Evolutionary conservation across 2,113 vertebrate species (phyloP), one percentile per base, ranked within the genome.

Genomic region (Gila orcuttii): DNA sequence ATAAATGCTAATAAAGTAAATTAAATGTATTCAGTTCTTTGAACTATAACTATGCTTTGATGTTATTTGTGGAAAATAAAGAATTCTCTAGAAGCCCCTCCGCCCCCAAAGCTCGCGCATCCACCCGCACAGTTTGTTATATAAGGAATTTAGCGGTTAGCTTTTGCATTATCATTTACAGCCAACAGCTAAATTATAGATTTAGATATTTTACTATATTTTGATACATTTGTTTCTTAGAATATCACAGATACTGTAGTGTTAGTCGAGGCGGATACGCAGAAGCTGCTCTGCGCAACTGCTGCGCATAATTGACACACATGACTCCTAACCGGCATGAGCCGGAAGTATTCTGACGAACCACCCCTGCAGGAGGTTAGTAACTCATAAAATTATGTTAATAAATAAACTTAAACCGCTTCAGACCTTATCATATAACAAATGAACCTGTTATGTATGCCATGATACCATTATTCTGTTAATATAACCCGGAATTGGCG

Each of bases 281-380:
- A 36, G 45, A 52, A 21, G 23, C 21, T 64, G 2, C 10, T 25
- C 36, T 50, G 12, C 73, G 80, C 73, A 83, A 42, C 6, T n/a
- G 3, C 36, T 57, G 42, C 64, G 71, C 77, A 47, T 13, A 79
- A n/a, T 28, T 39, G 45, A 84, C 28, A 66, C 81, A 80, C 47
- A 11, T 6, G 36, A 45, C 5, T 25, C 50, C 23, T 47, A 23
- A 42, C 87, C 86, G 86, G 84, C 89, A 89, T 90, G 88, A 90
- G 88, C 87, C 89, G 90, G 90, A 89, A 88, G 90, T 88, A 75
- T 85, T 69, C 64, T 68, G 86, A 28, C 84, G 89, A 88, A 84
- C 79, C 89, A 55, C 78, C 87, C 69, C 42, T 45, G 80, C 88
- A 90, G 82, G 89, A 90, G 88, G 90, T 90, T 76, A 87, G 89